Percentiles rank a stretch among this genome's conserved stretches.
These are phyloP conservation scores for Phalloptychus januarius DNA, from an alignment of 2,797 vertebrate genomes.

Conservation along the genomic window DNA sequence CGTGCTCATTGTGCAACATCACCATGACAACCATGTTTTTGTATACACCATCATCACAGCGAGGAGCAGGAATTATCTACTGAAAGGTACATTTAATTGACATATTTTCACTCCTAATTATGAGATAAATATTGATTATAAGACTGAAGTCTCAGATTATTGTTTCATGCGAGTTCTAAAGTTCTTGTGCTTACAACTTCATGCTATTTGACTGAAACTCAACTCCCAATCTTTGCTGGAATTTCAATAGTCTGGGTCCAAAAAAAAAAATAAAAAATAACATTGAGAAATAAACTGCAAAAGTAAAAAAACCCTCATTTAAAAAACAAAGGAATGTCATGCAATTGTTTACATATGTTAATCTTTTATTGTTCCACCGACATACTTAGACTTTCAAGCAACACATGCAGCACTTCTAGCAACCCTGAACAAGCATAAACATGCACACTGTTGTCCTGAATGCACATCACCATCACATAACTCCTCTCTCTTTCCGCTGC, in stretches of 20 bases:
- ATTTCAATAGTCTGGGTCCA: background rate
- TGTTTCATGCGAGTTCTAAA: background rate
- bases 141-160: background rate
- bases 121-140: background rate
- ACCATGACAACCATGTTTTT: background rate
- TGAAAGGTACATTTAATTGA: background rate
- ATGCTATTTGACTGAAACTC: background rate
- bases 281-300: background rate
- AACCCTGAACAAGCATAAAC: background rate
- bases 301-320: conserved; percentile 1
- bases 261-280: background rate
- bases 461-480: conserved; percentile 5
- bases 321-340: conserved; percentile 9
- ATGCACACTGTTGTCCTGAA: conserved; percentile 2
- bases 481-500: conserved; percentile 7
- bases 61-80: background rate
- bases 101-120: background rate
- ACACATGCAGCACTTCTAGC: conserved; percentile 17
- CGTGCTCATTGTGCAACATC: background rate
- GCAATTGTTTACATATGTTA: conserved; percentile 5
- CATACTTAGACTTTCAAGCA: conserved; percentile 27
- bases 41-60: background rate
- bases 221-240: background rate
- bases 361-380: background rate
- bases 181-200: background rate